These are phyloP conservation scores for Phocoena sinus DNA, from an alignment of 2,113 vertebrate genomes.

Conservation along the genomic window DNA sequence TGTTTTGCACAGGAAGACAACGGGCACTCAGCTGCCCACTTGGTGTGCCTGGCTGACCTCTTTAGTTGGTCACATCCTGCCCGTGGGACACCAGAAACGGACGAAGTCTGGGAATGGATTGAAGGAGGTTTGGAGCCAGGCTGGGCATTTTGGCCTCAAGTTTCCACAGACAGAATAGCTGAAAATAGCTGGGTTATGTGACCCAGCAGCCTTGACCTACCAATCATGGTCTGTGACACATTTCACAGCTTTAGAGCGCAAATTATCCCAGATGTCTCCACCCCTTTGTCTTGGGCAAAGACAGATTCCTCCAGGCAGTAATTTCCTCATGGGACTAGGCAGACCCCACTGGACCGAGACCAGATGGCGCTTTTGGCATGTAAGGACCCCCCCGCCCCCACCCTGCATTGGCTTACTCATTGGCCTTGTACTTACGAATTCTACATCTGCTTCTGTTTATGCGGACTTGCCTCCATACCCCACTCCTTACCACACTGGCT, in stretches of 20 bases:
- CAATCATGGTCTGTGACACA: background rate
- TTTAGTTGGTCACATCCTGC: background rate
- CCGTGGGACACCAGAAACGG: background rate
- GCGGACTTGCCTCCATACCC: background rate
- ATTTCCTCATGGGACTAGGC: background rate
- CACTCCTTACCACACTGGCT: background rate
- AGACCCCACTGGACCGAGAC: background rate
- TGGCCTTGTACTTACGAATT: background rate
- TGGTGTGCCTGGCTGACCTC: background rate
- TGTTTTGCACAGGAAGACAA: background rate
- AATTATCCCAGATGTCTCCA: background rate
- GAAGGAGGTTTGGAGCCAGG: background rate
- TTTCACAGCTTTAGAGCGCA: background rate
- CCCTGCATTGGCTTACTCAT: background rate
- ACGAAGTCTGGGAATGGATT: background rate
- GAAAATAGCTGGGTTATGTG: background rate
- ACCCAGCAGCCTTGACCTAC: background rate
- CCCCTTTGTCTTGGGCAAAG: background rate
- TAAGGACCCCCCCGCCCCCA: accelerated
- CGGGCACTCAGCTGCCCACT: background rate
- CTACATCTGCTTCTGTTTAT: background rate
- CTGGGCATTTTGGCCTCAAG: background rate
- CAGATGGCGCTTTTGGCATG: background rate
- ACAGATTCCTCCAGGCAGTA: background rate
- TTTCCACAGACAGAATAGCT: background rate